Percentiles rank a stretch among this genome's conserved stretches.
Evolutionary conservation across 1,140 invertebrate genomes (phyloP).

Genomic region (Akabosia matsudoensis): DNA sequence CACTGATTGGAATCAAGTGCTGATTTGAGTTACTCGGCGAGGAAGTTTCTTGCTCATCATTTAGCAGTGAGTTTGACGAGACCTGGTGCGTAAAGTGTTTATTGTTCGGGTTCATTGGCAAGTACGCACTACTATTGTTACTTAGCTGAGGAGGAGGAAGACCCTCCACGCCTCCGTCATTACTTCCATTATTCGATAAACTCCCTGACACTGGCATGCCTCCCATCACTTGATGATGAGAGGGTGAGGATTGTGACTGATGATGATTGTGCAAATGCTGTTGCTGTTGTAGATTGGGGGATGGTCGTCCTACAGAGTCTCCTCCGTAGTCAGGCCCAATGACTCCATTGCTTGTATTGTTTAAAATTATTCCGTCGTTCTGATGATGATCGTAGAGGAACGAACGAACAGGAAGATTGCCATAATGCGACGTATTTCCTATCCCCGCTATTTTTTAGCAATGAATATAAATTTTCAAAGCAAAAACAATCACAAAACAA

Average conservation of each 20-base stretch:
- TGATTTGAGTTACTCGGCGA: constrained; percentile 10
- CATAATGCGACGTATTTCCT: constrained; percentile 64
- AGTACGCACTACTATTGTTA: not conserved
- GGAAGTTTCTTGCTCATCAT: not conserved
- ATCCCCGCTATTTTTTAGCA: constrained; percentile 53
- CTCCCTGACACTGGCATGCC: too few relatives aligned
- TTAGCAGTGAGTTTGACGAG: not conserved
- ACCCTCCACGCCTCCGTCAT: constrained; percentile 4
- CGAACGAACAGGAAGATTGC: constrained; percentile 56
- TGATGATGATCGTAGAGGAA: constrained; percentile 41
- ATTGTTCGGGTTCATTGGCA: not conserved
- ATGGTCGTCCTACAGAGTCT: constrained; percentile 18
- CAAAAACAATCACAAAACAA: constrained; percentile 40
- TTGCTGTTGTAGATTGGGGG: constrained; percentile 29
- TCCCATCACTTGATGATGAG: constrained; percentile 15
- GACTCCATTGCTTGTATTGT: constrained; percentile 1
- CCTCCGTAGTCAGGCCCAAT: constrained; percentile 6
- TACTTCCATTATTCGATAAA: too few relatives aligned
- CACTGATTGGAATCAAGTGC: not conserved
- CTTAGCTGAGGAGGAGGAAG: not conserved
- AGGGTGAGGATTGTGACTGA: constrained; percentile 26
- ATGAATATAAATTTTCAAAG: too few relatives aligned
- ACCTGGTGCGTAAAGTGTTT: not conserved
- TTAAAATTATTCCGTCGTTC: constrained; percentile 19
- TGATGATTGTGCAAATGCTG: constrained; percentile 38